Base-by-base conservation (phyloP, 2,888 invertebrate species). In the Apocheima hispidaria region DNA sequence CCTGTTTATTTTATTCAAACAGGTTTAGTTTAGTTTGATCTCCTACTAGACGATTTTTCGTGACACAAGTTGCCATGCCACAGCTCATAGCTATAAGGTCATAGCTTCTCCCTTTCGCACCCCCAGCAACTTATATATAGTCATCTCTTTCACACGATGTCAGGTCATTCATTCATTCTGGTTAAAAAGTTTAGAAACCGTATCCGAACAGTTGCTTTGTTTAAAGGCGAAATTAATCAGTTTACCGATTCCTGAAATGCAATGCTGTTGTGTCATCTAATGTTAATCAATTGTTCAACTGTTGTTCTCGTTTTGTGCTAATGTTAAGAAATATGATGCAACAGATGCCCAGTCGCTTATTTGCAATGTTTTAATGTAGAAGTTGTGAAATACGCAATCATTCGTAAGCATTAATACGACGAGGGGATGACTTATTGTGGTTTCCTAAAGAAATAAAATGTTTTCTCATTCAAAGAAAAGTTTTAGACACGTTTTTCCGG, bases 311-410 rank as follows among this genome's bases (percentile, higher is more conserved):
- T 61, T 54, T 53, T 59, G 55, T 53, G 58, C 57, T 62, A 55
- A 64, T 61, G 55, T 67, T 65, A 62, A 41, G 61, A 66, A 68
- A 68, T 63, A 35, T 66, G 62, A 66, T 58, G 68, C 65, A 68
- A 68, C 60, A 57, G 41, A 55, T 55, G 60, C 20, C 44, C 49
- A 53, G 35, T 62, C 49, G 56, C 41, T 20, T 50, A 49, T 50
- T 49, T 30, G 40, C 33, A 51, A 56, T 52, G 44, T 30, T 35
- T 59, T 46, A 40, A 48, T 60, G 53, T 51, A 38, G 20, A 16
- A 6, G 43, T 60, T 60, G 58, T 51, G 58, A 44, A 58, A 58
- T 30, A 38, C 18, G 9, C 5, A 14, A 16, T 48, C 3, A 14
- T 21, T 48, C 38, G 49, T 28, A 21, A 7, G 12, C 2, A 30